A percentile compares a stretch with the other conserved stretches of the same genome.
Evolutionary conservation across 2,797 vertebrate species (phyloP).

Genomic region (Gymnopithys bicolor): DNA sequence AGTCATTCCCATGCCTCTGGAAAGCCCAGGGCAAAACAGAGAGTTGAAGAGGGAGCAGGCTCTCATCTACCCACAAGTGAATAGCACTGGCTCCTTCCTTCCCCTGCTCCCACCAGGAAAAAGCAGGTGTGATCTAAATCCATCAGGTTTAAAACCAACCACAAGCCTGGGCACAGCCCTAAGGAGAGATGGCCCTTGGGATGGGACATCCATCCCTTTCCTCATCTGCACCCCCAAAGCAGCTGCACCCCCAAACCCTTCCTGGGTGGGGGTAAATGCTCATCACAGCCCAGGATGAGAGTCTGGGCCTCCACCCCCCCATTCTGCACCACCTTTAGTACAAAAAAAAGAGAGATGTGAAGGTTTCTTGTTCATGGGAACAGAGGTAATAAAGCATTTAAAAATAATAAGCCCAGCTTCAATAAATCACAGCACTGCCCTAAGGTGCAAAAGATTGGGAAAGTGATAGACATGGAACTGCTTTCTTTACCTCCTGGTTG

Average conservation of each 20-base stretch:
- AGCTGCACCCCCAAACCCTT: not conserved
- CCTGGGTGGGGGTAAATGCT: rapidly evolving
- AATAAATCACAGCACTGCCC: not conserved
- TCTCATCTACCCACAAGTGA: not conserved
- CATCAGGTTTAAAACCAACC: not conserved
- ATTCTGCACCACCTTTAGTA: not conserved
- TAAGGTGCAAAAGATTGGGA: not conserved
- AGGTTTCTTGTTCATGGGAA: not conserved
- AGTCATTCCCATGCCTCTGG: not conserved
- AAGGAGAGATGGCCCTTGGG: not conserved
- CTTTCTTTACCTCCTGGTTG: not conserved
- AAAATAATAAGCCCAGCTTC: not conserved
- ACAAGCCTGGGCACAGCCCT: not conserved
- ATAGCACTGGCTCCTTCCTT: not conserved
- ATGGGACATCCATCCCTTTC: not conserved
- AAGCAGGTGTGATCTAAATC: not conserved
- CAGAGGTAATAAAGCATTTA: not conserved
- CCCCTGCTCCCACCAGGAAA: not conserved
- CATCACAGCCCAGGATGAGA: not conserved
- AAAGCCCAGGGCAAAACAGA: not conserved
- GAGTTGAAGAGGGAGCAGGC: not conserved
- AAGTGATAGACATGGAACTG: rapidly evolving
- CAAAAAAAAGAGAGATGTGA: not conserved
- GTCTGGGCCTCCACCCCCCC: not conserved
- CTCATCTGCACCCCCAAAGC: rapidly evolving